A percentile compares a stretch with the other conserved stretches of the same genome.
phyloP scores from a whole-genome alignment of 2,113 vertebrate species.

The Hippolais icterina region DNA sequence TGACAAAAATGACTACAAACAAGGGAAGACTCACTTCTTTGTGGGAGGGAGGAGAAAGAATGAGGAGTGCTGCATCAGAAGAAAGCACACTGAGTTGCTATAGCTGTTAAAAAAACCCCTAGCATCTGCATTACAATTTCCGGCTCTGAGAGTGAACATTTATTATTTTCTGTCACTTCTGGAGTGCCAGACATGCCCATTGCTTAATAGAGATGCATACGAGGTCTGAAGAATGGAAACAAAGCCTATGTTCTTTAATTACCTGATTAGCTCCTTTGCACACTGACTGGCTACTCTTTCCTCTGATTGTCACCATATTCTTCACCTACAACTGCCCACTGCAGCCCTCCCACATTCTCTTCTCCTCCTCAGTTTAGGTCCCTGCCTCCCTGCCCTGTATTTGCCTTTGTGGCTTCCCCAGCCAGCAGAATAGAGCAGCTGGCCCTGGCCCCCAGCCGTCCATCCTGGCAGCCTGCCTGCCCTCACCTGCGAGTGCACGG shows the following conservation, averaged over 20 bases:
- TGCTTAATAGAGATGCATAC: not conserved
- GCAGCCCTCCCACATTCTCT: not conserved
- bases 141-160: not conserved
- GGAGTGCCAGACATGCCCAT: not conserved
- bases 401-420: not conserved
- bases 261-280: not conserved
- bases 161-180: not conserved
- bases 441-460: not conserved
- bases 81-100: not conserved
- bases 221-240: not conserved
- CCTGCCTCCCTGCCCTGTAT: not conserved
- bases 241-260: not conserved
- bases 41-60: not conserved
- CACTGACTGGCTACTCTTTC: not conserved
- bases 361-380: not conserved
- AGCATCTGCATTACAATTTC: not conserved
- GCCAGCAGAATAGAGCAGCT: not conserved
- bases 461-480: not conserved
- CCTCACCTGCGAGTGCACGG: conserved; percentile 94
- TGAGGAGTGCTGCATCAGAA: not conserved
- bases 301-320: not conserved
- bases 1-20: conserved; percentile 38
- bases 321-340: not conserved
- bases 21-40: not conserved
- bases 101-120: not conserved